phyloP scores from a whole-genome alignment of 2,797 vertebrate species.

The Anomalospiza imberbis region DNA sequence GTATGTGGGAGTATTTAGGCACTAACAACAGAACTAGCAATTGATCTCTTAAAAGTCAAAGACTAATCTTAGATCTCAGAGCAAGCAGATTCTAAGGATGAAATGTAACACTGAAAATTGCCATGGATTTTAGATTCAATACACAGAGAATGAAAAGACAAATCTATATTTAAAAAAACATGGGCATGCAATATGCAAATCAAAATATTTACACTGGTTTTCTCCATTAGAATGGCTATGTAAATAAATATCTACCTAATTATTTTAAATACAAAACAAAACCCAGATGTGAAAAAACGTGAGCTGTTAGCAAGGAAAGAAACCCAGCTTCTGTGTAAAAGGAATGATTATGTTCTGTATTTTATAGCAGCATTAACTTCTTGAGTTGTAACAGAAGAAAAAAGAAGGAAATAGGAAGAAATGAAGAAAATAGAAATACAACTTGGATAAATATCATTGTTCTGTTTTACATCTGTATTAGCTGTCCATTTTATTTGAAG shows the following conservation, averaged over 20 bases:
- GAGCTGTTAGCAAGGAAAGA: not conserved
- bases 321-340: not conserved
- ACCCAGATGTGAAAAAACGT: not conserved
- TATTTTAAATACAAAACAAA: slow-evolving; percentile 27
- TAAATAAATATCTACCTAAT: slow-evolving; percentile 17
- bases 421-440: not conserved
- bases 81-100: not conserved
- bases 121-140: slow-evolving; percentile 4
- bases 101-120: not conserved
- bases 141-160: not conserved
- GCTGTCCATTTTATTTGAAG: not conserved
- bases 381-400: not conserved
- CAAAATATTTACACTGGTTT: slow-evolving; percentile 9
- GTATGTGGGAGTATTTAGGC: not conserved
- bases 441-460: not conserved
- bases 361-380: not conserved
- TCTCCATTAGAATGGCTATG: not conserved
- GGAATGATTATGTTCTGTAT: not conserved
- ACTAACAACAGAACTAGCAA: not conserved
- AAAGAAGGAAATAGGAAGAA: not conserved
- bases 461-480: not conserved
- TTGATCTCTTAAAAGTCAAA: not conserved
- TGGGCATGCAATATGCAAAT: not conserved
- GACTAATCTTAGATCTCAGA: not conserved
- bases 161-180: not conserved